phyloP scores from a whole-genome alignment of 1,140 invertebrate genomes.

The Melitaea cinxia region DNA sequence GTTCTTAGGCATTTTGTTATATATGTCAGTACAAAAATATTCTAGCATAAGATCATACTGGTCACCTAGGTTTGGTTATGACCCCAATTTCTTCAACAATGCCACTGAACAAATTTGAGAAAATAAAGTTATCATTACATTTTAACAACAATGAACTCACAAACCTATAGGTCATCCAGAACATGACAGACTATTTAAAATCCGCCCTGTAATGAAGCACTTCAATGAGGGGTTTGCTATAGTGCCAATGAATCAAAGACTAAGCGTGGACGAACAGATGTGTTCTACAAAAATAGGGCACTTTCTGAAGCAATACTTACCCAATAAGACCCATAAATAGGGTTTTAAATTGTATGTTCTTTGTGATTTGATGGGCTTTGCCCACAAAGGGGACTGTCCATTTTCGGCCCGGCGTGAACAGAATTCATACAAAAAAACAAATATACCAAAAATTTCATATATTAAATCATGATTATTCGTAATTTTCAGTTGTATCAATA shows the following conservation, averaged over 20 bases:
- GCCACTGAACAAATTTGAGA: conserved; percentile 58
- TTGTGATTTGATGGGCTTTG: conserved; percentile 45
- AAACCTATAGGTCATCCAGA: conserved; percentile 53
- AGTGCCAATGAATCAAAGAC: conserved; percentile 53
- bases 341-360: conserved; percentile 62
- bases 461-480: too few relatives aligned
- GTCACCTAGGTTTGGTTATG: conserved; percentile 45
- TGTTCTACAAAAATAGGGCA: conserved; percentile 42
- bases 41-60: conserved; percentile 29
- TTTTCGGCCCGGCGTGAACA: too few relatives aligned
- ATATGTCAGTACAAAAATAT: conserved; percentile 38
- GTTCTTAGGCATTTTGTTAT: conserved; percentile 39
- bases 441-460: too few relatives aligned
- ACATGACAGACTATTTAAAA: conserved; percentile 61
- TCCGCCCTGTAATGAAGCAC: conserved; percentile 58
- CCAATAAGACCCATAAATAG: conserved; percentile 52
- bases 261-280: conserved; percentile 40
- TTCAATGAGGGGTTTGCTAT: conserved; percentile 59
- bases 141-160: conserved; percentile 50
- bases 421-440: too few relatives aligned
- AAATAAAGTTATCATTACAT: conserved; percentile 54
- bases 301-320: conserved; percentile 36
- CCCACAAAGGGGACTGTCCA: too few relatives aligned
- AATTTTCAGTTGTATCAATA: too few relatives aligned
- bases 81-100: conserved; percentile 52